Base-by-base conservation (phyloP, 2,113 vertebrate species). In the Menidia beryllina region DNA sequence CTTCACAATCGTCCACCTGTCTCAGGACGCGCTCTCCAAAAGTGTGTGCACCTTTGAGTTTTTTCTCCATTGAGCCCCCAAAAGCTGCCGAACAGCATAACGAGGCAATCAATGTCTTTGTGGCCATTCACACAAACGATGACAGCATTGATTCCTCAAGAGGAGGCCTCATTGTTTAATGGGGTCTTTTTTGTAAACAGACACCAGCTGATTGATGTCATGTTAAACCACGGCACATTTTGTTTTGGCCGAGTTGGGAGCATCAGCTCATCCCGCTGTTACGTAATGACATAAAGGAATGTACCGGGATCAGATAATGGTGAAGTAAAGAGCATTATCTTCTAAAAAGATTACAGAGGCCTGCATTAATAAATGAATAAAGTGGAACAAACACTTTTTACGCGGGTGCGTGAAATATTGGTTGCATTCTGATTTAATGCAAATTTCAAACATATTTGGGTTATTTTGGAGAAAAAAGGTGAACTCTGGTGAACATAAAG, bases 131-230 rank as follows among this genome's bases (percentile, higher is more conserved):
- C 26, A 63, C 63, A 52, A 48, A 59, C 52, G 27, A 66, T 50
- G 64, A 57, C 70, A 39, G 17, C 72, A 90, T 84, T 62, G 86
- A 86, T 80, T 86, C 71, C 17, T 43, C 38, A 47, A 34, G 60
- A 39, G 73, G 70, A 53, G 27, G 51, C 63, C 73, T 80, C 73
- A 82, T 82, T 73, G 50, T 62, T 47, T 59, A 34, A 51, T 63
- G 39, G 38, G 66, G 49, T 83, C 48, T 45, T 82, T 75, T 75
- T 36, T 84, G 58, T 76, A 74, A 82, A 87, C 13, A 55, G 72
- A 38, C 70, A 58, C 24, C 25, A 64, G 75, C 80, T 69, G 56
- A 62, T 27, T 41, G 19, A 62, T 47, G 56, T 55, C 61, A 55
- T 76, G 43, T 53, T 58, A 48, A 65, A 53, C 43, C 25, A 43